phyloP scores from a whole-genome alignment of 2,888 invertebrate genomes.

The Lingula anatina region DNA sequence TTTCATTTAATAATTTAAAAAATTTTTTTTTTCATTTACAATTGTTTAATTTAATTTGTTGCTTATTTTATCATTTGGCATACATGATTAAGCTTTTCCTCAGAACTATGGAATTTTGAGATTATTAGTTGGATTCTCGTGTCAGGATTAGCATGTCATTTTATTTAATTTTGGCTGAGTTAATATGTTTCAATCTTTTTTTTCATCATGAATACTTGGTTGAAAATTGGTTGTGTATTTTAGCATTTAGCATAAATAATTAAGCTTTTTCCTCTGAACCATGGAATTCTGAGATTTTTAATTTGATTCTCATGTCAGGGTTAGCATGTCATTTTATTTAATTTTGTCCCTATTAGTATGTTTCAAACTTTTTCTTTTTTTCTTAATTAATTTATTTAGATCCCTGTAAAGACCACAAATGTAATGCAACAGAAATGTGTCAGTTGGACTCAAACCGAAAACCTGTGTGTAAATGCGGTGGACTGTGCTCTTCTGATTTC shows the following conservation, averaged over 20 bases:
- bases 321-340: neutral
- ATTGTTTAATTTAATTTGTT: neutral
- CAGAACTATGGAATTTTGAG: neutral
- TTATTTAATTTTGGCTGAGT: neutral
- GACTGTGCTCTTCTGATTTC: conserved; percentile 54
- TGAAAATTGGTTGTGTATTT: neutral
- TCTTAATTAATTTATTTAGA: conserved; percentile 58
- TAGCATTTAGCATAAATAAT: neutral
- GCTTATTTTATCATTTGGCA: neutral
- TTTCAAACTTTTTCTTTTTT: neutral
- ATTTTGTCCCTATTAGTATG: neutral
- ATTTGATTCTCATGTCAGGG: neutral
- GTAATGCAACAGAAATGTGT: conserved; percentile 75
- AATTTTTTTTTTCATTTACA: neutral
- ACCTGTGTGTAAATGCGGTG: conserved; percentile 75
- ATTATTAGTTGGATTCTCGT: neutral
- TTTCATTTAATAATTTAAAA: no score
- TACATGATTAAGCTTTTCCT: neutral
- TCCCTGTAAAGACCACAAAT: conserved; percentile 75
- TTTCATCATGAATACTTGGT: neutral
- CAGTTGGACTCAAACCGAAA: conserved; percentile 73
- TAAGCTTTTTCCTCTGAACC: neutral
- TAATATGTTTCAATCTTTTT: neutral
- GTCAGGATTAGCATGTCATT: neutral
- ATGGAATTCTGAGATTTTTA: neutral